Conservation (phyloP, 2,888 invertebrate species). For the Deroplatys truncata region DNA sequence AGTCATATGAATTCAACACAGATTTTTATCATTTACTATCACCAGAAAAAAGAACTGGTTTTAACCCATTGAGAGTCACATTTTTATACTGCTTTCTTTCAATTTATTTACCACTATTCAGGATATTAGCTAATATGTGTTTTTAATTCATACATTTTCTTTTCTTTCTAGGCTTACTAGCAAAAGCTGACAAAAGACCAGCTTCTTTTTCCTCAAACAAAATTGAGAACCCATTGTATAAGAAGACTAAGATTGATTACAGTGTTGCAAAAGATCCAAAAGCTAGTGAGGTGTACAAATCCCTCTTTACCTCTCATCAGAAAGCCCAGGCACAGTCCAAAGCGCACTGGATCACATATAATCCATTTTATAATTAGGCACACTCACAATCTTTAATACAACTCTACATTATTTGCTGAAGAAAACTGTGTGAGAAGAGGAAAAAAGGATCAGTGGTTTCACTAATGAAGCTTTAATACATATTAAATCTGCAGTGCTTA, state of each 20-base stretch:
- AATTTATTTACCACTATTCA: no score
- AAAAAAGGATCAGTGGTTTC: no score
- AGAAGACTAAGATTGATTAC: constrained; percentile 73
- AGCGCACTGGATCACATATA: constrained; percentile 97
- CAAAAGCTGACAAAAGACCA: constrained; percentile 29
- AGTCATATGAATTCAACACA: no score
- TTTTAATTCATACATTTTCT: not conserved
- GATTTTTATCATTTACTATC: no score
- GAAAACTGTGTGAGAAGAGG: not conserved
- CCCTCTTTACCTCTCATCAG: constrained; percentile 87
- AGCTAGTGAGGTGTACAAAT: constrained; percentile 88
- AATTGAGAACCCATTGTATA: constrained; percentile 62
- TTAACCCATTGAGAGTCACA: no score
- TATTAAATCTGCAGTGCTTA: no score
- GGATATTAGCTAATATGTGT: no score
- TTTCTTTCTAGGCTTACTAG: constrained; percentile 1
- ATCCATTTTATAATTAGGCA: constrained; percentile 83
- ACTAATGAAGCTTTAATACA: no score
- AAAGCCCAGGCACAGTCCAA: constrained; percentile 80
- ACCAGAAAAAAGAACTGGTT: no score
- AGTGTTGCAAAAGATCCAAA: constrained; percentile 89
- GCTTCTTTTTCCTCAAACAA: not conserved
- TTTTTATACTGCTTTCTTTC: no score
- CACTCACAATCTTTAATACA: not conserved
- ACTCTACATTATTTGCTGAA: not conserved